These are phyloP conservation scores for Eptesicus fuscus DNA, from an alignment of 2,113 vertebrate species.

Conservation along the genomic window DNA sequence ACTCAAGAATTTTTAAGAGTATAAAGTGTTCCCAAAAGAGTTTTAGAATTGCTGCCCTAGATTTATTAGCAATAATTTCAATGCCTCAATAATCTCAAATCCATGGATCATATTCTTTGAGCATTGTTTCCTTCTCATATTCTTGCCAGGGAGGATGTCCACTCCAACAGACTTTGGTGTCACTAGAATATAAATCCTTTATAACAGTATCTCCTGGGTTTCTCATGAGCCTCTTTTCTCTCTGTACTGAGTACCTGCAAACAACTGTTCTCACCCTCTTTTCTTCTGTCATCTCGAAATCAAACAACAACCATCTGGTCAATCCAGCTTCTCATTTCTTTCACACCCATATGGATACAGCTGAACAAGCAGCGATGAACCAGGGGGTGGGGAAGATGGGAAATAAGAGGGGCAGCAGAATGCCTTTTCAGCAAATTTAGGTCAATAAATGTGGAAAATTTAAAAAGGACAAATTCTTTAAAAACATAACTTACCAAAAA, in stretches of 20 bases:
- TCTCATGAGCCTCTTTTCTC: background rate
- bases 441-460: background rate
- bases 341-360: background rate
- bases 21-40: background rate
- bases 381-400: too few relatives aligned
- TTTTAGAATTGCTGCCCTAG: background rate
- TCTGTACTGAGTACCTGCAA: background rate
- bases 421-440: background rate
- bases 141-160: background rate
- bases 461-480: background rate
- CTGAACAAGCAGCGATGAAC: background rate
- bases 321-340: background rate
- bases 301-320: background rate
- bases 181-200: background rate
- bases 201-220: background rate
- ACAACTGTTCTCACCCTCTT: background rate
- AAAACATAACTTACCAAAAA: background rate
- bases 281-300: background rate
- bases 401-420: background rate
- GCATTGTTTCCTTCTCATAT: background rate
- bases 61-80: too few relatives aligned
- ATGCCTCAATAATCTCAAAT: background rate
- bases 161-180: background rate
- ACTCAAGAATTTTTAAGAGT: background rate
- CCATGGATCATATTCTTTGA: background rate